Base-by-base conservation (phyloP, 1,140 invertebrate species). In the Ylistrum balloti region DNA sequence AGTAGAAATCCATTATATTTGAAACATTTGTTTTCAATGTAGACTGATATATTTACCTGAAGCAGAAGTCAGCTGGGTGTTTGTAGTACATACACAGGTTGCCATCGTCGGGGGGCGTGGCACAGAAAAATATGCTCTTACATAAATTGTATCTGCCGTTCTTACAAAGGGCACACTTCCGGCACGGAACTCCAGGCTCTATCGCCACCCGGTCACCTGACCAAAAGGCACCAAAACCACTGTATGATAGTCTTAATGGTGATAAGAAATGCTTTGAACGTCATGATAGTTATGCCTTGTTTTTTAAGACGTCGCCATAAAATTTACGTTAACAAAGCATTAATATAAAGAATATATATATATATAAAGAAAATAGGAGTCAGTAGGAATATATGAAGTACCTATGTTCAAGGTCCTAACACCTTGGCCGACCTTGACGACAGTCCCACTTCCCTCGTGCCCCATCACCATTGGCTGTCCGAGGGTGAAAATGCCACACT, bases 1-100 rank as follows among this genome's bases (percentile, higher is more conserved):
- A 5, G 13, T 5, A 38, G 35, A 38, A 13, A 38, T 13, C 35
- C 5, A 38, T 38, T 7, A 7, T 13, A 38, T 38, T 38, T 7
- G 5, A 38, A 38, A 38, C 35, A 38, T 7, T 38, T 13, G 13
- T 38, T 7, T 38, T 87, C 17, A 34, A 2, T 13, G 20, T 33
- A 0, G 33, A 9, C 0, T 32, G 34, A 87, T 15, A 88, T 88
- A 89, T 92, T 92, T 93, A 98, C 98, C 98, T 99, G 97, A 97
- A 98, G 95, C 98, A 99, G 96, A 99, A 99, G 96, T 99, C 98
- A 33, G 98, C 98, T 33, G 98, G 97, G 94, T 99, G 99, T 88
- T 97, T 97, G 95, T 98, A 99, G 95, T 97, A 99, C 92, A 97
- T 88, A 74, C 94, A 97, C 10, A 99, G 96, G 95, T 98, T 99